These are phyloP conservation scores for Aegotheles bennettii DNA, from an alignment of 2,113 vertebrate genomes.

Conservation along the genomic window DNA sequence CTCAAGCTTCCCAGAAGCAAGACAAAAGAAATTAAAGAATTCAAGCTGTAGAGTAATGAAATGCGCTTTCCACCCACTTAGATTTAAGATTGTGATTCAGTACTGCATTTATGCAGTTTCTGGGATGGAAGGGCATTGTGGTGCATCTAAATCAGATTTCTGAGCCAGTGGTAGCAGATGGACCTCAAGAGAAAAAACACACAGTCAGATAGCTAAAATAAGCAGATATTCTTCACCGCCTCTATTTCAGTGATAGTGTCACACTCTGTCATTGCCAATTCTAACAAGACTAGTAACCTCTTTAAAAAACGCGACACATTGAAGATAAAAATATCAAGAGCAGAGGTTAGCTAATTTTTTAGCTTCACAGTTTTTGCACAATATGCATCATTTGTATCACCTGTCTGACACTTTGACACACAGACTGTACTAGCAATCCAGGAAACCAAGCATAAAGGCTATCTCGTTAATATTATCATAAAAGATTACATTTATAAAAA, in stretches of 20 bases:
- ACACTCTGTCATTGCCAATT: conserved; percentile 1
- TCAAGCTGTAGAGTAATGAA: conserved; percentile 13
- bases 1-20: not conserved
- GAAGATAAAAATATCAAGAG: conserved; percentile 25
- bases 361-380: not conserved
- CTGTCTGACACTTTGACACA: not conserved
- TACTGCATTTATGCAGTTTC: conserved; percentile 19
- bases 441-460: not conserved
- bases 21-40: conserved; percentile 4
- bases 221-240: not conserved
- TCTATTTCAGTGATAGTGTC: not conserved
- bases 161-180: conserved; percentile 47
- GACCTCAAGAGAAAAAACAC: not conserved
- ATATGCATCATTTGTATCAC: not conserved
- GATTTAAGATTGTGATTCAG: conserved; percentile 36
- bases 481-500: not conserved
- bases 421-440: not conserved
- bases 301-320: not conserved
- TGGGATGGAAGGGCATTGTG: not conserved
- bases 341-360: not conserved
- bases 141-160: conserved; percentile 31
- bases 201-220: conserved; percentile 37
- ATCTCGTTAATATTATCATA: not conserved
- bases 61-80: conserved; percentile 34
- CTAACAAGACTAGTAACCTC: not conserved